Evolutionary conservation across 1,140 invertebrate genomes (phyloP).

Genomic region (Drosophila lacteicornis): DNA sequence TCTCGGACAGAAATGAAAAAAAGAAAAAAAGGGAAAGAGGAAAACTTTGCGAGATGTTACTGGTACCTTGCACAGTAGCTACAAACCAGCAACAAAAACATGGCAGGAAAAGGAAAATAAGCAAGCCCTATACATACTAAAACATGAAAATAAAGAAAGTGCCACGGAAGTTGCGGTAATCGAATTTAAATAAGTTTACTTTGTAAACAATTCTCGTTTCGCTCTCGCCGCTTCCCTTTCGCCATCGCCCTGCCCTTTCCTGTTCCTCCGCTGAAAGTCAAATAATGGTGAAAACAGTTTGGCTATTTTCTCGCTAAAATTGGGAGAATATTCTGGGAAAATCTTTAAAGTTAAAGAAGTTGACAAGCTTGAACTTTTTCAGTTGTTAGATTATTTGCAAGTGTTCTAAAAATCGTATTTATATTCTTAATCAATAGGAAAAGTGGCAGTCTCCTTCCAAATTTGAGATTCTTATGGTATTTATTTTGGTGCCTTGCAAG

Average conservation of each 20-base stretch:
- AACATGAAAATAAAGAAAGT: constrained; percentile 58
- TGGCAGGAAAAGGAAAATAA: constrained; percentile 25
- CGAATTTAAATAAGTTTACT: constrained; percentile 84
- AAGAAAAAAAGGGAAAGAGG: constrained; percentile 1
- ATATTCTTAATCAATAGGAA: too few relatives aligned
- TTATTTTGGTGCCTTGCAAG: too few relatives aligned
- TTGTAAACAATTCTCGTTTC: constrained; percentile 74
- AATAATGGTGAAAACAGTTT: constrained; percentile 25
- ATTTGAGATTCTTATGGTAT: too few relatives aligned
- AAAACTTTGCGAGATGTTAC: constrained; percentile 33
- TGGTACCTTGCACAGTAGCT: constrained; percentile 21
- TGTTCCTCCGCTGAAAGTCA: constrained; percentile 20
- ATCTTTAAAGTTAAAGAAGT: too few relatives aligned
- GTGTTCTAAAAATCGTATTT: too few relatives aligned
- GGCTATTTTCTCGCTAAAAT: constrained; percentile 2
- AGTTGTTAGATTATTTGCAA: too few relatives aligned
- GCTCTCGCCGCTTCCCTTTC: constrained; percentile 4
- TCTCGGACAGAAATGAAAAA: neutral
- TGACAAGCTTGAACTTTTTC: too few relatives aligned
- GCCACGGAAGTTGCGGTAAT: constrained; percentile 77
- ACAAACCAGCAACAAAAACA: constrained; percentile 6
- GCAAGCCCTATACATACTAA: constrained; percentile 44
- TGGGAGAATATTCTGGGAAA: neutral
- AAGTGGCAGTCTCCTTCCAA: too few relatives aligned
- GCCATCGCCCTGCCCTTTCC: neutral